Conservation (phyloP, 2,113 vertebrate genomes). For the Brienomyrus longianalis region DNA sequence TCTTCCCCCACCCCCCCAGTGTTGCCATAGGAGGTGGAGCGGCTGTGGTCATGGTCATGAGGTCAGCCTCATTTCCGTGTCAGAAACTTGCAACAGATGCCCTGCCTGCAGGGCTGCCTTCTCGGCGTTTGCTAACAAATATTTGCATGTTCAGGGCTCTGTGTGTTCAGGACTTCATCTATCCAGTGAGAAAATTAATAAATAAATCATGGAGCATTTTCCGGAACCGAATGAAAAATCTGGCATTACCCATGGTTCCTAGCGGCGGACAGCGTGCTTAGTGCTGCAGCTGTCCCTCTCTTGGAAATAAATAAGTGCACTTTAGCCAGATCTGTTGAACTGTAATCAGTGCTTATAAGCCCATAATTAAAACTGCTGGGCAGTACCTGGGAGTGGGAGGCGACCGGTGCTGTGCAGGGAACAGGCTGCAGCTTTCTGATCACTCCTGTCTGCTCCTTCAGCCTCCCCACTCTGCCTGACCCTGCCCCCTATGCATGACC, state of each 20-base stretch:
- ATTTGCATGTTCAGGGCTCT: background rate
- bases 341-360: background rate
- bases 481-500: background rate
- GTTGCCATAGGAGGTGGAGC: background rate
- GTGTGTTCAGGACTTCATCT: background rate
- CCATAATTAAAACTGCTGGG: background rate
- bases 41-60: background rate
- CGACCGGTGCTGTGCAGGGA: background rate
- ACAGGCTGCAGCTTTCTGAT: background rate
- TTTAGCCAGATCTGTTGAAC: background rate
- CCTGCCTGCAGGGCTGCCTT: background rate
- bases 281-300: background rate
- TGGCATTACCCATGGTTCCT: background rate
- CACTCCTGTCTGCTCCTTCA: slow-evolving; percentile 4
- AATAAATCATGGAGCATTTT: background rate
- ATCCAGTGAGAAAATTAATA: slow-evolving; percentile 19
- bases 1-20: background rate
- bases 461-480: background rate
- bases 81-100: background rate
- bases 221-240: slow-evolving; percentile 2
- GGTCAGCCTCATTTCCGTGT: background rate
- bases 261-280: background rate
- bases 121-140: background rate
- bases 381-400: background rate
- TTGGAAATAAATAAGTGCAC: background rate